Conservation (phyloP, 1,140 invertebrate species). For the Teleopsis dalmanni region DNA sequence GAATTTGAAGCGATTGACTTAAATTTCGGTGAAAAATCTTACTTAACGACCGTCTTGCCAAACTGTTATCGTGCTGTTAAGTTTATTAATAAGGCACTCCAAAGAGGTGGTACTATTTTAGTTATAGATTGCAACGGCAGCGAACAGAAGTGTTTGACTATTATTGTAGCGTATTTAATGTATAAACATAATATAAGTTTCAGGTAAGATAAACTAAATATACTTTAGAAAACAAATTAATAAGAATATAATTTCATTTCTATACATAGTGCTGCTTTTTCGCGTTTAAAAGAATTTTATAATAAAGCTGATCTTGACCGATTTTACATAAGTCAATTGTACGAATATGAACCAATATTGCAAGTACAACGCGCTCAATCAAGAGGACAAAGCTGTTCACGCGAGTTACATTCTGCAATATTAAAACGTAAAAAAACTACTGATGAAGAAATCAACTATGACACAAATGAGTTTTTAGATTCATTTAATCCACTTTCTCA, state of each 20-base stretch:
- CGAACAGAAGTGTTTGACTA: slow-evolving; percentile 21
- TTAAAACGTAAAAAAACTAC: slow-evolving; percentile 17
- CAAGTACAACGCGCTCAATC: slow-evolving; percentile 19
- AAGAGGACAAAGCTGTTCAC: slow-evolving; percentile 19
- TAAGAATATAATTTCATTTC: slow-evolving; percentile 1
- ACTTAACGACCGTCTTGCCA: slow-evolving; percentile 17
- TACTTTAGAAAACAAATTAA: not conserved
- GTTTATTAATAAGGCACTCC: slow-evolving; percentile 18
- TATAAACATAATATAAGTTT: slow-evolving; percentile 22
- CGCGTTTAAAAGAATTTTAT: slow-evolving; percentile 17
- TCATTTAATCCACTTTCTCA: slow-evolving; percentile 5
- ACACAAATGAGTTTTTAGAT: slow-evolving; percentile 2
- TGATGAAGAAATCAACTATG: slow-evolving; percentile 8
- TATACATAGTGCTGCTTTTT: slow-evolving; percentile 17
- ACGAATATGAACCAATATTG: slow-evolving; percentile 22
- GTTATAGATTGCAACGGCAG: slow-evolving; percentile 18
- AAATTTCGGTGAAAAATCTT: slow-evolving; percentile 21
- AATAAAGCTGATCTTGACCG: slow-evolving; percentile 20
- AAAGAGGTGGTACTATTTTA: slow-evolving; percentile 12
- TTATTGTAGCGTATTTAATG: slow-evolving; percentile 20
- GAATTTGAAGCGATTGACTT: slow-evolving; percentile 20
- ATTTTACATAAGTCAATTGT: slow-evolving; percentile 19
- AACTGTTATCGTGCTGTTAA: slow-evolving; percentile 21
- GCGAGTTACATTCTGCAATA: slow-evolving; percentile 13
- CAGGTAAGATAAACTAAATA: slow-evolving; percentile 12